phyloP scores from a whole-genome alignment of 2,888 invertebrate genomes.

The Ectemnius continuus region DNA sequence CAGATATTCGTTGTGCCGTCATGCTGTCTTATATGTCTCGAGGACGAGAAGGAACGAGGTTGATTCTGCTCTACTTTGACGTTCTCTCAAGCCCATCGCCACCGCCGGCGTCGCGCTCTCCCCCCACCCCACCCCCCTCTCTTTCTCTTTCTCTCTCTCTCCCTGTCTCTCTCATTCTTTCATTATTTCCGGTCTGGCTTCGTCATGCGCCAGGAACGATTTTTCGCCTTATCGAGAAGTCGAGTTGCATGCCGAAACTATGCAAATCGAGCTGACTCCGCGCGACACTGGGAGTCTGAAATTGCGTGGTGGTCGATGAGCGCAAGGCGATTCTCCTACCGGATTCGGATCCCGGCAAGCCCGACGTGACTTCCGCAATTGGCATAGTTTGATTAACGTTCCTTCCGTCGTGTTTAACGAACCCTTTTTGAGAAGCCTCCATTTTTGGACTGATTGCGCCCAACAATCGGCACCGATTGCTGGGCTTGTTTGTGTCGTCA shows the following conservation, averaged over 20 bases:
- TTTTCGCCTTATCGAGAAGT: too few species aligned
- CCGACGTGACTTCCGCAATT: neutral
- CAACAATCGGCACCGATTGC: conserved; percentile 55
- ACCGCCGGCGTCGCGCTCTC: too few species aligned
- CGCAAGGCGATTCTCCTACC: too few species aligned
- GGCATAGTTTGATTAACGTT: neutral
- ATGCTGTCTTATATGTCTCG: conserved; percentile 38
- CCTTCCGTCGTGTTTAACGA: conserved; percentile 42
- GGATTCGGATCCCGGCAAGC: too few species aligned
- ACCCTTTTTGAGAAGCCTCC: conserved; percentile 54
- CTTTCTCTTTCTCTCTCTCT: neutral
- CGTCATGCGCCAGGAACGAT: too few species aligned
- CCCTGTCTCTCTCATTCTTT: neutral
- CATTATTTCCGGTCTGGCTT: neutral
- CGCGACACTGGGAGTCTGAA: conserved; percentile 21
- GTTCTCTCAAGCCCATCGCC: neutral
- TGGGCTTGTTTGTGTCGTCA: conserved; percentile 67
- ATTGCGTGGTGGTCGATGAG: conserved; percentile 5
- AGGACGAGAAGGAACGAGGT: conserved; percentile 41
- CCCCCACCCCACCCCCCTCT: too few species aligned
- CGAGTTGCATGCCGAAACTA: too few species aligned
- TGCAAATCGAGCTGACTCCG: too few species aligned
- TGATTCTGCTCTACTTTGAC: conserved; percentile 26
- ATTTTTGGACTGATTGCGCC: conserved; percentile 40
- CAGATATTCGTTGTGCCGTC: conserved; percentile 56